Evolutionary conservation across 92 coral and sea anemone genomes (phyloP), one percentile per base, ranked within the genome.

Genomic region (Pocillopora meandrina): DNA sequence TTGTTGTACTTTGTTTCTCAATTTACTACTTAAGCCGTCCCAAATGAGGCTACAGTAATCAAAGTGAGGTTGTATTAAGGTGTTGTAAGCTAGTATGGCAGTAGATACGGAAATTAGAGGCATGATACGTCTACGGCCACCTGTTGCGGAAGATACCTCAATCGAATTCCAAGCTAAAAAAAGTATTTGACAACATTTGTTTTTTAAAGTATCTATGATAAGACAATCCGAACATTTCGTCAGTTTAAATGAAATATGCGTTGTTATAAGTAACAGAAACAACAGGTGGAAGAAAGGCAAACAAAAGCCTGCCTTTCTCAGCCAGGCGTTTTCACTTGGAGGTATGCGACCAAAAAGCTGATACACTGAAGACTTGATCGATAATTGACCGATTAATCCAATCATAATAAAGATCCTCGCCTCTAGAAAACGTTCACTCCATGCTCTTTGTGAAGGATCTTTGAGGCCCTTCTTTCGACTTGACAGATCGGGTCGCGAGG

Each of bases 351-450:
- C 26, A 68, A 13, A 33, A 31, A 14, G 35, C 33, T 68, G 18
- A 68, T 31, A 2, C 47, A 68, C 72, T 26, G 47, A 68, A 5
- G 18, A 17, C 13, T 2, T 16, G 42, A 72, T 13, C 58, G 77
- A 19, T 66, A 66, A 18, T 12, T 34, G 16, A 42, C 49, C n/a
- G 26, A 42, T 17, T 21, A 36, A 66, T 66, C 73, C 36, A 19
- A 19, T 69, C 23, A n/a, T 26, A 36, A 34, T n/a, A 13, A 14
- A 19, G 58, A 19, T n/a, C n/a, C 16, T 47, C 52, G 52, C 2
- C 79, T 18, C 64, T 81, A 93, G 75, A 93, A 92, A 31, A 93
- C 86, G 80, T 93, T 93, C 20, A 93, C 92, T 15, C 89, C 95
- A 36, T 93, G 95, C 19, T 93, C 93, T 63, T 92, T 92, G 73